These are phyloP conservation scores for Rana temporaria DNA, from an alignment of 2,113 vertebrate genomes.

Conservation along the genomic window DNA sequence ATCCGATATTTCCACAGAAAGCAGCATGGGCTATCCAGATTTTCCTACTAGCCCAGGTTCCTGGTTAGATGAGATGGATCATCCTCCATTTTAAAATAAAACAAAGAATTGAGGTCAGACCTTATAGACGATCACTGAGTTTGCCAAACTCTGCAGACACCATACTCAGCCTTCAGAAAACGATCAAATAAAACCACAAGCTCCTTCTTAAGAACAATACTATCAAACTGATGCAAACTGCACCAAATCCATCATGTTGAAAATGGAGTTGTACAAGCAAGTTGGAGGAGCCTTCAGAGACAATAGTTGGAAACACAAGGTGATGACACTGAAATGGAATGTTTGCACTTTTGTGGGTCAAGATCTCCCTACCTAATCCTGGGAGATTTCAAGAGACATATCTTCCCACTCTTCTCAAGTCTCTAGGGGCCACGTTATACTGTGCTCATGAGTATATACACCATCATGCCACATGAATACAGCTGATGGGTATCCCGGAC, in stretches of 20 bases:
- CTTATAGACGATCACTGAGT: constrained; percentile 37
- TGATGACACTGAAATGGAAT: constrained; percentile 28
- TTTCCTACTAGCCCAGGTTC: constrained; percentile 97
- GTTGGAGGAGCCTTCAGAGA: constrained; percentile 22
- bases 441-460: constrained; percentile 18
- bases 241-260: not conserved
- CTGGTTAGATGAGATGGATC: constrained; percentile 99
- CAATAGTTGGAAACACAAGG: constrained; percentile 34
- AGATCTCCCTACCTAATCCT: constrained; percentile 50
- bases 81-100: constrained; percentile 93
- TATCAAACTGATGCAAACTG: not conserved
- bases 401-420: constrained; percentile 12
- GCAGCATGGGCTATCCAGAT: constrained; percentile 98
- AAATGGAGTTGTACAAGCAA: constrained; percentile 26
- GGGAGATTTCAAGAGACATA: constrained; percentile 27
- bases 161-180: constrained; percentile 47
- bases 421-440: constrained; percentile 30
- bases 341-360: constrained; percentile 53
- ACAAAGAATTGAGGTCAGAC: constrained; percentile 1
- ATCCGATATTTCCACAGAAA: constrained; percentile 97
- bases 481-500: constrained; percentile 16
- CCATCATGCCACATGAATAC: constrained; percentile 25
- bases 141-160: constrained; percentile 56
- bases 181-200: constrained; percentile 11
- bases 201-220: constrained; percentile 33